Base-by-base conservation (phyloP, 2,888 invertebrate species). In the Caenorhabditis doughertyi region DNA sequence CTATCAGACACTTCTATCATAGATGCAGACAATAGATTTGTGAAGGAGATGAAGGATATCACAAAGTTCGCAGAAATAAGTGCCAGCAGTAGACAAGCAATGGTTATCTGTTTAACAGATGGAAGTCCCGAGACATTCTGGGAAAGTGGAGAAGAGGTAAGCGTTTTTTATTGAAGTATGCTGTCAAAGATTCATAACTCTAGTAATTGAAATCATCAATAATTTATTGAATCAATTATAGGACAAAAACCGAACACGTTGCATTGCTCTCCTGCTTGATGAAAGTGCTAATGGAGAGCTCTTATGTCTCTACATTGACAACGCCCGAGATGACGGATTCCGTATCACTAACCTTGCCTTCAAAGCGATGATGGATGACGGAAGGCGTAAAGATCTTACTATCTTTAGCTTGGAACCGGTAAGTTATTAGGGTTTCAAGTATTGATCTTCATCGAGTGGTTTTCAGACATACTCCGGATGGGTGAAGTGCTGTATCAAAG, bases 101-200 rank as follows among this genome's bases (percentile, higher is more conserved):
- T 98, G 96, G 95, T 96, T 3, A 95, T 95, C 2, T 96, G 97
- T 85, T 94, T 98, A 18, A 95, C 95, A 0, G 98, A 98, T 92
- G 95, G 95, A 89, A 96, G 96, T 5, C 97, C 97, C 0, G 98
- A 98, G 92, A 98, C 98, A 0, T 98, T 98, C 93, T 98, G 98
- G 98, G 98, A 98, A 93, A 97, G 97, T 44, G 97, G 97, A 0
- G 98, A 98, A 90, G 98, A 98, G 91, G 98, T 93, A 95, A 97
- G 32, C n/a, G n/a, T n/a, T 5, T 53, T 64, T n/a, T 16, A 27
- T 27, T 27, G 47, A 13, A n/a, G n/a, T n/a, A n/a, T n/a, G n/a
- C 47, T 13, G 13, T 16, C 7, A 39, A 16, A 13, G 2, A 2
- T 56, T 56, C 18, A 18, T 32, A 9, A 51, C 51, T 49, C 21